Percentiles rank a stretch among this genome's conserved stretches.
Conservation (phyloP, 1,140 invertebrate species). For the Zeugodacus cucurbitae region DNA sequence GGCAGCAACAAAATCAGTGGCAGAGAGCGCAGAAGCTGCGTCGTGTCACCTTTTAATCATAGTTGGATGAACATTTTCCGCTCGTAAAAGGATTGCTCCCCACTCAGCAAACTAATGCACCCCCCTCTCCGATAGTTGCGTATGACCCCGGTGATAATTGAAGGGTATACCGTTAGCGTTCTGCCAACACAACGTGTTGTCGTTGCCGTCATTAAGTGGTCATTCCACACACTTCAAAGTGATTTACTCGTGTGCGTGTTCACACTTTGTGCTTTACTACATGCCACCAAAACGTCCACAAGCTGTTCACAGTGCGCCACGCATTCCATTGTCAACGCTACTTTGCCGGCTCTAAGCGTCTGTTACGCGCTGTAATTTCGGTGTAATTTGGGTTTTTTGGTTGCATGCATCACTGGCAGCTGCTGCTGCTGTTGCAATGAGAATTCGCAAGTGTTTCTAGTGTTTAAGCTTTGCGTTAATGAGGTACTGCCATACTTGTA, state of each 20-base stretch:
- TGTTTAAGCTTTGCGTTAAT: neutral
- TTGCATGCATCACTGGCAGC: constrained; percentile 3
- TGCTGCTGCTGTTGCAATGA: neutral
- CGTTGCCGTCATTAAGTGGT: neutral
- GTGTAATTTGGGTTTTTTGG: constrained; percentile 21
- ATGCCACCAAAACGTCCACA: neutral
- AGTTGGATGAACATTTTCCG: neutral
- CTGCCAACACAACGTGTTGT: neutral
- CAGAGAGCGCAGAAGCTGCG: neutral
- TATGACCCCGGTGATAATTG: neutral
- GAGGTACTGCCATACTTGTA: neutral
- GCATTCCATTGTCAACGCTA: neutral
- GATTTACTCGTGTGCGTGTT: neutral
- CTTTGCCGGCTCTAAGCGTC: neutral
- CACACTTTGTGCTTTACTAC: neutral
- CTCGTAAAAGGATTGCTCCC: neutral
- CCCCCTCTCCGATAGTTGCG: neutral
- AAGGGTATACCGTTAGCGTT: neutral
- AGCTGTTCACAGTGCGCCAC: neutral
- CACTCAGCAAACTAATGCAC: neutral
- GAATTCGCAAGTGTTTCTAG: neutral
- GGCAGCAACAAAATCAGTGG: neutral
- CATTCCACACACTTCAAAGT: constrained; percentile 22
- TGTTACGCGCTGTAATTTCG: neutral
- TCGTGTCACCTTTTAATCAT: neutral